A percentile compares a stretch with the other conserved stretches of the same genome.
phyloP scores from a whole-genome alignment of 2,888 invertebrate species.

The Rotaria macrura region DNA sequence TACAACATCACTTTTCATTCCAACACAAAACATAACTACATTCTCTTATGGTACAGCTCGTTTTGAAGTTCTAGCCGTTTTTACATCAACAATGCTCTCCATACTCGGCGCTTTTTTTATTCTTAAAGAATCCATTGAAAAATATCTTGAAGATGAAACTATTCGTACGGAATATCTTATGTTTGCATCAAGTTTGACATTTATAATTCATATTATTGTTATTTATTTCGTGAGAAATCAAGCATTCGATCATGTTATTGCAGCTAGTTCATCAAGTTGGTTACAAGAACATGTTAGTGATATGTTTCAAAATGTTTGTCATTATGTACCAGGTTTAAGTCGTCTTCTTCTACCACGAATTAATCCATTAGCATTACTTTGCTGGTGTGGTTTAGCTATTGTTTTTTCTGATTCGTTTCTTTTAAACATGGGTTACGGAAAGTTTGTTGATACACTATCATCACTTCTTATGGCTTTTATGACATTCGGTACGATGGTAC shows the following conservation, averaged over 20 bases:
- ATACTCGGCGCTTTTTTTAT: conserved; percentile 54
- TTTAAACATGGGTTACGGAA: conserved; percentile 51
- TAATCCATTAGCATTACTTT: conserved; percentile 54
- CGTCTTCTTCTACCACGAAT: conserved; percentile 53
- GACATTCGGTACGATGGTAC: conserved; percentile 54
- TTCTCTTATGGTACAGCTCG: conserved; percentile 10
- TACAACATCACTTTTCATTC: neutral
- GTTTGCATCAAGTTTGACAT: conserved; percentile 14
- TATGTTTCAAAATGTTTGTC: conserved; percentile 20
- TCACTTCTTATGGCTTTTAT: conserved; percentile 54
- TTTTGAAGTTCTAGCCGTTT: conserved; percentile 48
- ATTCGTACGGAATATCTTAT: neutral
- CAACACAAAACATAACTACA: neutral
- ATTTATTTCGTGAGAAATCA: conserved; percentile 27
- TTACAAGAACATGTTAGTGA: conserved; percentile 33
- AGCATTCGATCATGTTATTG: conserved; percentile 29
- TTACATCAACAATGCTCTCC: conserved; percentile 52
- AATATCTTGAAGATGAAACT: neutral
- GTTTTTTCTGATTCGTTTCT: conserved; percentile 47
- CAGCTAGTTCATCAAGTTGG: conserved; percentile 30
- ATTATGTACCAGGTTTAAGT: conserved; percentile 42
- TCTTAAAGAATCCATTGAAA: conserved; percentile 47
- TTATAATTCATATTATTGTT: conserved; percentile 25
- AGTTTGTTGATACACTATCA: conserved; percentile 53
- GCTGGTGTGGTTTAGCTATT: conserved; percentile 48